Evolutionary conservation across 1,140 invertebrate species (phyloP), one percentile per base, ranked within the genome.

Genomic region (Goniozus legneri): DNA sequence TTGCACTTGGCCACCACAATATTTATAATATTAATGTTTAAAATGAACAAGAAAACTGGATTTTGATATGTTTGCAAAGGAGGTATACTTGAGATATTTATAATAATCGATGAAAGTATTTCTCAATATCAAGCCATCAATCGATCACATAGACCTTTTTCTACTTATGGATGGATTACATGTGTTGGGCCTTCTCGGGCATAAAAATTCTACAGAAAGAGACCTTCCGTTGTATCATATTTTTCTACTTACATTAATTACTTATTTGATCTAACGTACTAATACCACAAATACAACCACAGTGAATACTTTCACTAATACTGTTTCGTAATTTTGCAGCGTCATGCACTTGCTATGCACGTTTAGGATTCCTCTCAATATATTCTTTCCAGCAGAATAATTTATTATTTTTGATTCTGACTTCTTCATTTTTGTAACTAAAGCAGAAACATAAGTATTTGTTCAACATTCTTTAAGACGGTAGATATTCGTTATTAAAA

Each of bases 101-200:
- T n/a, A 49, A 38, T 39, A 12, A 21, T 19, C 2, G 30, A 32
- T 15, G 22, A 39, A 62, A 60, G 47, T 30, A 35, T 38, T 38
- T 51, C 51, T 67, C 63, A 64, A 64, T 65, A 62, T 69, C 57
- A 58, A 62, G 54, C 54, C 44, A 39, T 7, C 24, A 54, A 47
- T 44, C 54, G 63, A 51, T 54, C 63, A 55, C 58, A 38, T 64
- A 37, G 49, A 66, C 64, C 59, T 37, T 58, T 55, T 56, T 32
- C 66, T 70, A 71, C 66, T 67, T 67, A 67, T 71, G 69, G 69
- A 71, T 71, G 69, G 69, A 70, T 70, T 70, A 71, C 58, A 67
- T 67, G 65, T 64, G 54, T 69, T 64, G 69, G 66, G 69, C 67
- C 67, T 67, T 67, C 47, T 50, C 51, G 62, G 69, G 60, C 66